Percentiles rank a stretch among this genome's conserved stretches.
Conservation (phyloP, 2,113 vertebrate genomes). For the Larimichthys crocea region DNA sequence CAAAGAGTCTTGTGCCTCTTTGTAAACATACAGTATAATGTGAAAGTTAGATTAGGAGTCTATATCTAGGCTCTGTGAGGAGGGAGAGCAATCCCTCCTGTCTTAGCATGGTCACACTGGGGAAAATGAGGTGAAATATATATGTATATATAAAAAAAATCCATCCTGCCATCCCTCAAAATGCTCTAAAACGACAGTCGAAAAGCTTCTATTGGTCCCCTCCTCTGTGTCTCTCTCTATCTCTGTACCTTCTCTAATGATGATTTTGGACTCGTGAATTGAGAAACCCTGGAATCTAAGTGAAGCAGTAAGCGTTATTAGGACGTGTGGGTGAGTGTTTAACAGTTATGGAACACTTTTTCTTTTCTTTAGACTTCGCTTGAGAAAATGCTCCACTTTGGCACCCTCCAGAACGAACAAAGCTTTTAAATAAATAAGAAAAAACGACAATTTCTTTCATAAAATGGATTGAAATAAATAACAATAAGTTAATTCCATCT, state of each 20-base stretch:
- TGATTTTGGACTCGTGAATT: slow-evolving; percentile 40
- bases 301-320: slow-evolving; percentile 39
- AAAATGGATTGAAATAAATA: slow-evolving; percentile 98
- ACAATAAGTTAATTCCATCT: slow-evolving; percentile 98
- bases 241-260: neutral
- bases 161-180: neutral
- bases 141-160: neutral
- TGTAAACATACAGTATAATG: slow-evolving; percentile 66
- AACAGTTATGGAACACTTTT: slow-evolving; percentile 42
- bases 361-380: slow-evolving; percentile 30
- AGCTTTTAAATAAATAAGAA: slow-evolving; percentile 92
- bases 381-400: slow-evolving; percentile 86
- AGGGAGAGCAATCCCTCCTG: slow-evolving; percentile 3
- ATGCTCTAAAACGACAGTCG: slow-evolving; percentile 40
- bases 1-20: slow-evolving; percentile 43
- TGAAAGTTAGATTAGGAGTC: slow-evolving; percentile 38
- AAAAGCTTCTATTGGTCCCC: slow-evolving; percentile 73
- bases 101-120: slow-evolving; percentile 20
- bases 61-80: slow-evolving; percentile 7
- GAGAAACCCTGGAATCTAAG: slow-evolving; percentile 67
- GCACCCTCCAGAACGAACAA: slow-evolving; percentile 90
- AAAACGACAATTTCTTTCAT: slow-evolving; percentile 86
- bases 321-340: slow-evolving; percentile 38
- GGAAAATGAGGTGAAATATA: slow-evolving; percentile 42
- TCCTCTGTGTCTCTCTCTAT: slow-evolving; percentile 42